Evolutionary conservation across 2,113 vertebrate genomes (phyloP).

Genomic region (Passer montanus): DNA sequence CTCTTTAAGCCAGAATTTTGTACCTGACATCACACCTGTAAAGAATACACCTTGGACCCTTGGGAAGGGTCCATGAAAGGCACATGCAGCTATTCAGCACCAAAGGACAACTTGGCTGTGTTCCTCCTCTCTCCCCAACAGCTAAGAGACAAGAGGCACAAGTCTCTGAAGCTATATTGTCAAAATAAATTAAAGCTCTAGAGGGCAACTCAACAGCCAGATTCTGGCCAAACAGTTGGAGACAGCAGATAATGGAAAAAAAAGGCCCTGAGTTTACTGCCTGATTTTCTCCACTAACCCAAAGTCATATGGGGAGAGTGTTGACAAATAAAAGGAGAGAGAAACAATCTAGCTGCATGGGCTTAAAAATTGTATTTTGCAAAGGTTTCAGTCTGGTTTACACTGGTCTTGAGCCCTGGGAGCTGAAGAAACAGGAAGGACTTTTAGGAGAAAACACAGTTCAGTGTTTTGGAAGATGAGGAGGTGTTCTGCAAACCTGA

Average conservation of each 20-base stretch:
- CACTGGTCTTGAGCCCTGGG: not conserved
- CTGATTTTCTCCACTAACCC: not conserved
- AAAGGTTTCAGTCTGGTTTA: not conserved
- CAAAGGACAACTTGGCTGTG: rapidly evolving
- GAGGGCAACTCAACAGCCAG: not conserved
- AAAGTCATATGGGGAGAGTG: not conserved
- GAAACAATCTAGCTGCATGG: not conserved
- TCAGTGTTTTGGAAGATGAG: not conserved
- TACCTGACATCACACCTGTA: not conserved
- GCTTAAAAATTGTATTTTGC: not conserved
- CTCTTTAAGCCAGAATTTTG: not conserved
- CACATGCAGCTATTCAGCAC: rapidly evolving
- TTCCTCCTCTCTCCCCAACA: not conserved
- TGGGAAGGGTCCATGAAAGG: not conserved
- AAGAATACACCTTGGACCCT: not conserved
- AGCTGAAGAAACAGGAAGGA: not conserved
- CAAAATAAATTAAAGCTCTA: not conserved
- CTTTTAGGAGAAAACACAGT: not conserved
- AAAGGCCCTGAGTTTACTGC: not conserved
- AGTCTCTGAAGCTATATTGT: not conserved
- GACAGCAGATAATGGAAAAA: not conserved
- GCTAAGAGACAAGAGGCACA: not conserved
- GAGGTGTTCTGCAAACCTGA: not conserved
- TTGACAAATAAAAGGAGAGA: not conserved
- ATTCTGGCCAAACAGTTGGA: not conserved